Evolutionary conservation across 2,888 invertebrate species (phyloP), one percentile per base, ranked within the genome.

Genomic region (Diarsia rubi): DNA sequence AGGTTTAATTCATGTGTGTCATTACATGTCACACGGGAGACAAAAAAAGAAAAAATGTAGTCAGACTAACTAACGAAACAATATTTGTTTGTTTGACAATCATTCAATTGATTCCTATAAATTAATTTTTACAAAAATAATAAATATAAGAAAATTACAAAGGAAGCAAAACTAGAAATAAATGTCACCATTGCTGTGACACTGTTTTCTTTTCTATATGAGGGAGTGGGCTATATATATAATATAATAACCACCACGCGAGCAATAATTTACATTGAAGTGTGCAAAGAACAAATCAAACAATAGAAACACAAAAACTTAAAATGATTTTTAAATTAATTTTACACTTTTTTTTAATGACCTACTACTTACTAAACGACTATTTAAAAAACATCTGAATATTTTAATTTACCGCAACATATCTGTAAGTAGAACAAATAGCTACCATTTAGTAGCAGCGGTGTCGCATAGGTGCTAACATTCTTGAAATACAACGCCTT

Each of bases 361-460:
- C 5, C 2, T 52, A n/a, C 9, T n/a, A n/a, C n/a, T n/a, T n/a
- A n/a, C n/a, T n/a, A n/a, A n/a, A 2, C 52, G 54, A 54, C 37
- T 3, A 14, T 67, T 70, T 24, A 27, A 0, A 1, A 24, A 72
- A 62, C 9, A 44, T 49, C 79, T 21, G 59, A 78, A 62, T 71
- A 54, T 24, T 16, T 27, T 45, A 21, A 3, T 27, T 64, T 21
- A 1, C 75, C n/a, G 82, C 65, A 44, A 75, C 86, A 73, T 75
- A 75, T 70, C 71, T 81, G 71, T 82, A 86, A 81, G 84, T 86
- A 82, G 88, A 88, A 88, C 85, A 88, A n/a, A 88, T 87, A 76
- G 81, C 47, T 75, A 83, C 74, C 73, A 72, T 83, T 86, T 80
- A 86, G 70, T 73, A 70, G 69, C 74, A 77, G 67, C 73, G 64